A percentile compares a stretch with the other conserved stretches of the same genome.
Conservation (phyloP, 2,888 invertebrate species). For the Punctoribates punctum region DNA sequence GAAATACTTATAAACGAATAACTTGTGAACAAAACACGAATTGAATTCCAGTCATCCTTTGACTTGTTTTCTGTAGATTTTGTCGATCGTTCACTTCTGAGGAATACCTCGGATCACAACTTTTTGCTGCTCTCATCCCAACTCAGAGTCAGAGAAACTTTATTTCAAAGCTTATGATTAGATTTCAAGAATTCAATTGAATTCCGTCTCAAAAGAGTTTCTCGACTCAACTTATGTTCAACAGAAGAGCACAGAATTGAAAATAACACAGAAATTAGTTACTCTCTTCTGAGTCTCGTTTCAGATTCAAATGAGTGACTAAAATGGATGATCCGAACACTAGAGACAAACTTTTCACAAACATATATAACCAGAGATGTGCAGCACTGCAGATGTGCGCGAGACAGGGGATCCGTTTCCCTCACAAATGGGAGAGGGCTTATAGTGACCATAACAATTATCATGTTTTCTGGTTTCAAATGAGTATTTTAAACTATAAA, state of each 20-base stretch:
- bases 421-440: no score
- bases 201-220: neutral
- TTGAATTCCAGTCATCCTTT: neutral
- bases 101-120: neutral
- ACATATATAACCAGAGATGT: neutral
- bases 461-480: no score
- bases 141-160: neutral
- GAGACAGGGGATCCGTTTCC: no score
- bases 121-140: neutral
- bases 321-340: constrained; percentile 23
- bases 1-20: neutral
- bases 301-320: constrained; percentile 10
- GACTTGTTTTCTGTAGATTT: neutral
- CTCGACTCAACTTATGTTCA: neutral
- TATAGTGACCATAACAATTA: no score
- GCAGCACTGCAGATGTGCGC: no score
- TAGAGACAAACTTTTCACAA: constrained; percentile 19
- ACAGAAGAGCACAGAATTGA: neutral
- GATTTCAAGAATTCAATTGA: neutral
- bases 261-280: constrained; percentile 1
- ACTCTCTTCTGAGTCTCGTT: neutral
- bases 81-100: constrained; percentile 7
- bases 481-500: no score
- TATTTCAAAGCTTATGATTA: neutral
- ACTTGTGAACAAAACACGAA: constrained; percentile 1